Conservation (phyloP, 2,888 invertebrate genomes). For the Magallana nippona region DNA sequence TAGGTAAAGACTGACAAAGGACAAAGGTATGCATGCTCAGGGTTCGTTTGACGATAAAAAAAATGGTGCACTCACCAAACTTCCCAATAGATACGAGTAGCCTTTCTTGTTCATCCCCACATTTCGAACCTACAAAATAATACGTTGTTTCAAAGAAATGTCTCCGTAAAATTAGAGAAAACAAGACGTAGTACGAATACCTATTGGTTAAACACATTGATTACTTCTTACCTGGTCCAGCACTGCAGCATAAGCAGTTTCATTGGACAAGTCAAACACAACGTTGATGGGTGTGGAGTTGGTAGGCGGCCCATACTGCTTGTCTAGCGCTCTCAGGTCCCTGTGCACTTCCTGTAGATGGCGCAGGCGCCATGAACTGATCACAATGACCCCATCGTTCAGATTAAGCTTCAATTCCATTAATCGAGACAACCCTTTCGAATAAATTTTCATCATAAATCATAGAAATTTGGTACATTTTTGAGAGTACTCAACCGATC, state of each 20-base stretch:
- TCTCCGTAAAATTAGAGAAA: neutral
- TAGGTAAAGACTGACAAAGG: no score
- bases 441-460: no score
- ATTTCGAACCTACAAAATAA: slow-evolving; percentile 70
- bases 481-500: no score
- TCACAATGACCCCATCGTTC: neutral
- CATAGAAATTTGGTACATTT: no score
- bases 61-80: slow-evolving; percentile 66
- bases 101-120: slow-evolving; percentile 79
- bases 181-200: neutral
- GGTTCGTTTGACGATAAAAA: no score
- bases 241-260: slow-evolving; percentile 61
- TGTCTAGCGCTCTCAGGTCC: slow-evolving; percentile 67
- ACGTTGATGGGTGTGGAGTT: slow-evolving; percentile 59
- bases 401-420: slow-evolving; percentile 43
- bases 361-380: slow-evolving; percentile 53
- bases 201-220: no score
- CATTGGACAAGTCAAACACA: slow-evolving; percentile 69
- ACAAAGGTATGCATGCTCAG: no score
- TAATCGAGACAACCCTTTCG: slow-evolving; percentile 28
- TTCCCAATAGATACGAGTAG: slow-evolving; percentile 78
- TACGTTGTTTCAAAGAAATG: neutral
- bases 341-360: slow-evolving; percentile 67
- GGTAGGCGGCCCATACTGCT: slow-evolving; percentile 59
- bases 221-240: slow-evolving; percentile 64